Conservation (phyloP, 2,113 vertebrate species). For the Elaphurus davidianus region DNA sequence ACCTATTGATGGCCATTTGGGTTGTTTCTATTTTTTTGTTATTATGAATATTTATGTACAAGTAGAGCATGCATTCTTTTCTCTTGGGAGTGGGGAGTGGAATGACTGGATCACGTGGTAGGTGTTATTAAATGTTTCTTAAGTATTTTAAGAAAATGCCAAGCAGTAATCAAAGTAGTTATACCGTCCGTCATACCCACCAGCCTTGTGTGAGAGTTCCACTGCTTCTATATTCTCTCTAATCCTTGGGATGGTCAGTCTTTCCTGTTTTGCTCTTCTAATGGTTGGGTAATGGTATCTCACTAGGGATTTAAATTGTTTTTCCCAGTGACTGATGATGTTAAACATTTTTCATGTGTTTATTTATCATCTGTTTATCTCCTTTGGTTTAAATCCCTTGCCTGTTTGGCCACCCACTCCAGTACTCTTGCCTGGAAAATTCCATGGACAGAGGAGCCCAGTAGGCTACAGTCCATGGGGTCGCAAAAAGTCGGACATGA, state of each 20-base stretch:
- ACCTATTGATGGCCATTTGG: neutral
- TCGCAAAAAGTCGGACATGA: neutral
- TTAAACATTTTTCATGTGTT: neutral
- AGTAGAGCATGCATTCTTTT: neutral
- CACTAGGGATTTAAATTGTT: neutral
- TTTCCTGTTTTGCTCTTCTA: neutral
- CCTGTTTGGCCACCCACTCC: neutral
- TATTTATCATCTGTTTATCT: neutral
- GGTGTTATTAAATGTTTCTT: neutral
- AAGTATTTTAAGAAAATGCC: neutral
- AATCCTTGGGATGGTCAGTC: neutral
- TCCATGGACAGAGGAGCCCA: neutral
- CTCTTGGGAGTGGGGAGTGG: neutral
- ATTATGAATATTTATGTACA: neutral
- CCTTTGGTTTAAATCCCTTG: neutral
- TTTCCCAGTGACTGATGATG: neutral
- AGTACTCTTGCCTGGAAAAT: neutral
- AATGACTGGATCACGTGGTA: neutral
- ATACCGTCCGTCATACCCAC: rapidly evolving
- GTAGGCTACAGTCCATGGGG: neutral
- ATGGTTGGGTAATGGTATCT: neutral
- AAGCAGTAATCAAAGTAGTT: neutral
- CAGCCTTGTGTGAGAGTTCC: neutral
- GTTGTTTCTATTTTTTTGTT: neutral
- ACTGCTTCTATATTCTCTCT: neutral